A percentile compares a stretch with the other conserved stretches of the same genome.
Evolutionary conservation across 2,797 vertebrate genomes (phyloP).

Genomic region (Sebastolobus alascanus): DNA sequence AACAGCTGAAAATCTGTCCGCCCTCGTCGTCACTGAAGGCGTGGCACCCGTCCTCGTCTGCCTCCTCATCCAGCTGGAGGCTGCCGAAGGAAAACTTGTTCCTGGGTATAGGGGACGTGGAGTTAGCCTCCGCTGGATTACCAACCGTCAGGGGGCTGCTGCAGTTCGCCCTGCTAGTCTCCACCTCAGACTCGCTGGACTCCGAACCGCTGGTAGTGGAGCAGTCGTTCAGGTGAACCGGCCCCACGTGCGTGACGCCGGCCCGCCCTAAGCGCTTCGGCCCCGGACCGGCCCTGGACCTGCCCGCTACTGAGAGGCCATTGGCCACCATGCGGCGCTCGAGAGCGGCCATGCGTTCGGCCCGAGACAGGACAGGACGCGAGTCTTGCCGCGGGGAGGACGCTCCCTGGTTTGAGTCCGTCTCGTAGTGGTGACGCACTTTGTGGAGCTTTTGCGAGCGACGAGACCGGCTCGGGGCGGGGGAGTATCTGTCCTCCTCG

Average conservation of each 20-base stretch:
- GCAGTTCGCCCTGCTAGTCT: slow-evolving; percentile 78
- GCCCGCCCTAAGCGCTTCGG: slow-evolving; percentile 45
- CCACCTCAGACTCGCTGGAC: slow-evolving; percentile 92
- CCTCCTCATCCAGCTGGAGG: slow-evolving; percentile 89
- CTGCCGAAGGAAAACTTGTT: slow-evolving; percentile 88
- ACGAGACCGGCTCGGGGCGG: slow-evolving; percentile 73
- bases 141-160: slow-evolving; percentile 78
- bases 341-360: slow-evolving; percentile 77
- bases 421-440: slow-evolving; percentile 81
- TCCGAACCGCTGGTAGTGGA: slow-evolving; percentile 92
- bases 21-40: slow-evolving; percentile 89
- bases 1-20: slow-evolving; percentile 87
- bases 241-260: slow-evolving; percentile 75
- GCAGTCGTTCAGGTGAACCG: slow-evolving; percentile 88
- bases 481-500: slow-evolving; percentile 73
- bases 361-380: slow-evolving; percentile 76
- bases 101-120: slow-evolving; percentile 80
- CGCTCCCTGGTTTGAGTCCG: slow-evolving; percentile 83
- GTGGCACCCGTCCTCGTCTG: slow-evolving; percentile 84
- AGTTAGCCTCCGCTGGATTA: slow-evolving; percentile 77
- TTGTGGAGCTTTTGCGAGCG: slow-evolving; percentile 78
- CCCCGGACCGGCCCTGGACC: slow-evolving; percentile 59
- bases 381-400: slow-evolving; percentile 69
- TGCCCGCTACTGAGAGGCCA: slow-evolving; percentile 80
- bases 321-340: slow-evolving; percentile 88